Percentiles rank a stretch among this genome's conserved stretches.
These are phyloP conservation scores for Augiades crinisus DNA, from an alignment of 2,888 invertebrate species.

Conservation along the genomic window DNA sequence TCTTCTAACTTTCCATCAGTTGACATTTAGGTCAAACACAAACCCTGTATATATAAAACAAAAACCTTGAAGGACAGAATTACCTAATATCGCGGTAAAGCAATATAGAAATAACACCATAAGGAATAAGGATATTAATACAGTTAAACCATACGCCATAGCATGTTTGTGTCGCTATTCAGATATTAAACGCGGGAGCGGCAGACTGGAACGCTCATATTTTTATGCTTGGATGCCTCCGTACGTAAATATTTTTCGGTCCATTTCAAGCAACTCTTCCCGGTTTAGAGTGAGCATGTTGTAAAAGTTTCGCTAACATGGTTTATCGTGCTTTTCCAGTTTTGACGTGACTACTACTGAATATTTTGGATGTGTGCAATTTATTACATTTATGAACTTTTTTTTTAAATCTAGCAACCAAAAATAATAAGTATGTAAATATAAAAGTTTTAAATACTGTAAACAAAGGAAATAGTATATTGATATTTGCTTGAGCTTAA, in stretches of 20 bases:
- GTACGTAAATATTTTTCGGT: slow-evolving; percentile 10
- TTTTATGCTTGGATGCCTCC: neutral
- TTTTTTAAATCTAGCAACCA: neutral
- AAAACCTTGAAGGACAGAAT: too few species aligned
- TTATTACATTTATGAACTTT: neutral
- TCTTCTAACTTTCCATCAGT: too few species aligned
- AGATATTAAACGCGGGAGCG: slow-evolving; percentile 1
- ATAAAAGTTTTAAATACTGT: too few species aligned
- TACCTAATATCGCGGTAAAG: too few species aligned
- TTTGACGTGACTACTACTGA: neutral
- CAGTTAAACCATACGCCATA: neutral
- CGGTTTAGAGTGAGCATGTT: neutral
- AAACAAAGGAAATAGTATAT: too few species aligned
- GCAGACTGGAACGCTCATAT: neutral
- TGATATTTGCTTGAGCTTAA: too few species aligned
- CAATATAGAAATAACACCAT: too few species aligned
- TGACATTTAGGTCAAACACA: too few species aligned
- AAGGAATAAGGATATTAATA: too few species aligned
- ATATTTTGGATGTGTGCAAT: neutral
- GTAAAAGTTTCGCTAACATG: neutral
- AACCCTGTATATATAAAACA: too few species aligned
- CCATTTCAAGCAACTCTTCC: neutral
- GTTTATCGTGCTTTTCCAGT: neutral
- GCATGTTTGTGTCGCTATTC: neutral
- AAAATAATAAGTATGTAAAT: too few species aligned